phyloP scores from a whole-genome alignment of 1,140 invertebrate species.

The Drosophila truncata region DNA sequence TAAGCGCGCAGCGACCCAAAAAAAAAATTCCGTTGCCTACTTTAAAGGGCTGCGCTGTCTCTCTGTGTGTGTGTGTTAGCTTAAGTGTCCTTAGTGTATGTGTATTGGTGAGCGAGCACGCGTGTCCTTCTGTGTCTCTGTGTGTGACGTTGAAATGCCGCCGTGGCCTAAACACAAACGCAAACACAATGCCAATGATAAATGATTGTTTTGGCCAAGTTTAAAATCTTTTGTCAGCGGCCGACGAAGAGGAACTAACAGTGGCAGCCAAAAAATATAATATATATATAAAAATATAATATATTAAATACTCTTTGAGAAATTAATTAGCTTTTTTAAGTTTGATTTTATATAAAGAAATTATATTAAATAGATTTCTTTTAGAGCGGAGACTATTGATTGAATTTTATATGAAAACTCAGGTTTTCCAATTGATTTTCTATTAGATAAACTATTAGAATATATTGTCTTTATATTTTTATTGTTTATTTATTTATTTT shows the following conservation, averaged over 20 bases:
- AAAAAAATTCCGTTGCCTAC: constrained; percentile 69
- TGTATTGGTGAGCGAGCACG: constrained; percentile 21
- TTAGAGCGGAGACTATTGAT: too few species aligned
- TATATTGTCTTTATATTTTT: too few species aligned
- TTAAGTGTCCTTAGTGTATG: constrained; percentile 9
- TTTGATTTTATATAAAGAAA: too few species aligned
- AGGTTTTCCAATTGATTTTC: too few species aligned
- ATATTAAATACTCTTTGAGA: too few species aligned
- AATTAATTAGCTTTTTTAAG: too few species aligned
- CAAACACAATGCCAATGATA: constrained; percentile 63
- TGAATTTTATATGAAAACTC: too few species aligned
- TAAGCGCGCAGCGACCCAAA: constrained; percentile 42
- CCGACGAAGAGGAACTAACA: constrained; percentile 2
- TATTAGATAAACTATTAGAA: too few species aligned
- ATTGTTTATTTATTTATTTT: too few species aligned
- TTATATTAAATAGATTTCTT: too few species aligned
- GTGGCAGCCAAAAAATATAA: constrained; percentile 3
- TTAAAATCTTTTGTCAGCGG: constrained; percentile 62
- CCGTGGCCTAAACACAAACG: constrained; percentile 35
- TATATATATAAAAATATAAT: too few species aligned
- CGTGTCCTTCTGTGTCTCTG: constrained; percentile 34
- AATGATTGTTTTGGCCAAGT: constrained; percentile 72
- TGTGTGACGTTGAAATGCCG: constrained; percentile 55
- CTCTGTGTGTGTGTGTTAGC: constrained; percentile 14
- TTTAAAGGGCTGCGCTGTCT: constrained; percentile 41